phyloP scores from a whole-genome alignment of 2,888 invertebrate genomes.

The Trichopoda pennipes region DNA sequence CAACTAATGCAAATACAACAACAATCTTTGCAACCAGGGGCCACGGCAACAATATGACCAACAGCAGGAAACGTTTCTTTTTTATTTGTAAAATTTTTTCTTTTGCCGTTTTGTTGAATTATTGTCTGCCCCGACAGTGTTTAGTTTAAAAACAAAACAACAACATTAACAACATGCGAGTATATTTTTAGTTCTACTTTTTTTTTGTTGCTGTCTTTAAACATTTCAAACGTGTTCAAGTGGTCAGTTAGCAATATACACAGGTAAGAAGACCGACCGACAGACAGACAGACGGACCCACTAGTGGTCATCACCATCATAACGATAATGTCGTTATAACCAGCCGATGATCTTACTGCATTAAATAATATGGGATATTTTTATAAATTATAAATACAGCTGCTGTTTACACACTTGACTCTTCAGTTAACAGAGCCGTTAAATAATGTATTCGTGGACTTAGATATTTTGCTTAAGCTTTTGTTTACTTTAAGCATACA shows the following conservation, averaged over 20 bases:
- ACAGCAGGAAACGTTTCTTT: slow-evolving; percentile 61
- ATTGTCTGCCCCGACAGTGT: slow-evolving; percentile 40
- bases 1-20: slow-evolving; percentile 30
- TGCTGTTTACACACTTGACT: slow-evolving; percentile 35
- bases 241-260: slow-evolving; percentile 36
- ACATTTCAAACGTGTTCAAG: slow-evolving; percentile 46
- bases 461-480: background rate
- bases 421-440: background rate
- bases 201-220: slow-evolving; percentile 28
- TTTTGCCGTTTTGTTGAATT: slow-evolving; percentile 37
- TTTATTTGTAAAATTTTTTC: slow-evolving; percentile 44
- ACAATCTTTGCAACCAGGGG: slow-evolving; percentile 28
- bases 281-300: slow-evolving; percentile 19
- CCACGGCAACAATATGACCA: slow-evolving; percentile 56
- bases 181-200: slow-evolving; percentile 42
- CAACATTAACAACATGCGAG: slow-evolving; percentile 35
- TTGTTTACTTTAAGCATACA: no score
- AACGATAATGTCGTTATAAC: slow-evolving; percentile 42
- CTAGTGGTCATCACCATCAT: slow-evolving; percentile 40
- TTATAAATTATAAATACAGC: slow-evolving; percentile 25
- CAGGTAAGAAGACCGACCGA: slow-evolving; percentile 47
- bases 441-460: slow-evolving; percentile 17
- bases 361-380: slow-evolving; percentile 48
- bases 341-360: slow-evolving; percentile 39
- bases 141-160: slow-evolving; percentile 5